Conservation (phyloP, 2,888 invertebrate genomes). For the Amphipyra berbera region DNA sequence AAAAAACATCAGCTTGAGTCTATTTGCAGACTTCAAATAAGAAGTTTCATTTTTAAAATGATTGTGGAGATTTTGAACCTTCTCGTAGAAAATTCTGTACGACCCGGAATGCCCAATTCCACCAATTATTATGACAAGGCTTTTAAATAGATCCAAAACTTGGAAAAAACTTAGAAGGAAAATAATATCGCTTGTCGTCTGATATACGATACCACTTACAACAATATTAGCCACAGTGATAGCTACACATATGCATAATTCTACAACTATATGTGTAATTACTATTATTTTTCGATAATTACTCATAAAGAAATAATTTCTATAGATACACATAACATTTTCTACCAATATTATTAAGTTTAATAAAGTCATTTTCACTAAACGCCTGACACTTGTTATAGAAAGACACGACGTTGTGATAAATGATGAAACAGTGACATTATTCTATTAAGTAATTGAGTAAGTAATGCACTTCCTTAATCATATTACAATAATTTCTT, state of each 20-base stretch:
- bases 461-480: slow-evolving; percentile 27
- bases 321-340: slow-evolving; percentile 14
- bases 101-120: background rate
- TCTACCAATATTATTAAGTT: slow-evolving; percentile 1
- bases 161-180: background rate
- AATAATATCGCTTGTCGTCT: too few relatives aligned
- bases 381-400: background rate
- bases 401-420: slow-evolving; percentile 1
- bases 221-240: background rate
- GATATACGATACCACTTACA: background rate
- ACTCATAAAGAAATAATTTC: slow-evolving; percentile 6
- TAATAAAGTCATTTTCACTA: slow-evolving; percentile 7
- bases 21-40: background rate
- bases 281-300: background rate
- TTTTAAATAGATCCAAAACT: background rate
- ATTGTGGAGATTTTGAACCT: background rate
- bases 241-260: background rate
- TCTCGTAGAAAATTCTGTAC: background rate
- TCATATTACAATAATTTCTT: slow-evolving; percentile 16
- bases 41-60: slow-evolving; percentile 2
- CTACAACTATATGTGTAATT: background rate
- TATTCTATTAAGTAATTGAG: slow-evolving; percentile 16
- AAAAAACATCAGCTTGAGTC: background rate
- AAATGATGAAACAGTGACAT: slow-evolving; percentile 18
- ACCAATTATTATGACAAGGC: background rate